phyloP scores from a whole-genome alignment of 2,888 invertebrate genomes.

The Tiliacea aurago region DNA sequence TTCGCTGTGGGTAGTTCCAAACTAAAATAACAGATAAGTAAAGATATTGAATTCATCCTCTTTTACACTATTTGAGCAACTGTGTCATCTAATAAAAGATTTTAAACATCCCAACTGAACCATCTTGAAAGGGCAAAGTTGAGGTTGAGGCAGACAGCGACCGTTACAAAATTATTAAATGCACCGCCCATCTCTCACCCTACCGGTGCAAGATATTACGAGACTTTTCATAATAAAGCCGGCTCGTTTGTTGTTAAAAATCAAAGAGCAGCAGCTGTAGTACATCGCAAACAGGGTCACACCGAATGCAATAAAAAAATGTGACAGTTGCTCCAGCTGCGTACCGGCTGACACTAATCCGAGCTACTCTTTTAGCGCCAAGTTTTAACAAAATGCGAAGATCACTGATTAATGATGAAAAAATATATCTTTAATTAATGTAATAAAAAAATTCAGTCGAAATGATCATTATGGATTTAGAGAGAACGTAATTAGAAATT shows the following conservation, averaged over 20 bases:
- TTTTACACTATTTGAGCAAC: constrained; percentile 13
- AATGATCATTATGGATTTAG: constrained; percentile 42
- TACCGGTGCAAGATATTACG: constrained; percentile 66
- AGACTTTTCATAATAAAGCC: constrained; percentile 61
- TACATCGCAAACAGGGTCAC: constrained; percentile 75
- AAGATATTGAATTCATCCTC: background rate
- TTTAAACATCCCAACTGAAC: constrained; percentile 38
- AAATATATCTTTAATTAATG: constrained; percentile 18
- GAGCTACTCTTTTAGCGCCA: constrained; percentile 22
- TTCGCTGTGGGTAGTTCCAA: constrained; percentile 36
- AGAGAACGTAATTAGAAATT: constrained; percentile 68
- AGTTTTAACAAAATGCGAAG: constrained; percentile 6
- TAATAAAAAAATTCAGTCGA: background rate
- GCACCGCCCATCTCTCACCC: constrained; percentile 73
- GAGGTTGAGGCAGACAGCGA: constrained; percentile 44
- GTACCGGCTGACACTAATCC: constrained; percentile 62
- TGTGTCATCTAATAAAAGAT: constrained; percentile 34
- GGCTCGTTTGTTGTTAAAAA: constrained; percentile 66
- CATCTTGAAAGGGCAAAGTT: constrained; percentile 57
- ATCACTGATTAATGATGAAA: constrained; percentile 1
- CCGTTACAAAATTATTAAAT: constrained; percentile 68
- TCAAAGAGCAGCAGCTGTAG: constrained; percentile 80
- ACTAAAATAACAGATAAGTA: background rate
- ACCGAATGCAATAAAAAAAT: constrained; percentile 73
- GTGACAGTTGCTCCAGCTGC: constrained; percentile 73